phyloP scores from a whole-genome alignment of 1,140 invertebrate genomes.

The Drosophila azteca region DNA sequence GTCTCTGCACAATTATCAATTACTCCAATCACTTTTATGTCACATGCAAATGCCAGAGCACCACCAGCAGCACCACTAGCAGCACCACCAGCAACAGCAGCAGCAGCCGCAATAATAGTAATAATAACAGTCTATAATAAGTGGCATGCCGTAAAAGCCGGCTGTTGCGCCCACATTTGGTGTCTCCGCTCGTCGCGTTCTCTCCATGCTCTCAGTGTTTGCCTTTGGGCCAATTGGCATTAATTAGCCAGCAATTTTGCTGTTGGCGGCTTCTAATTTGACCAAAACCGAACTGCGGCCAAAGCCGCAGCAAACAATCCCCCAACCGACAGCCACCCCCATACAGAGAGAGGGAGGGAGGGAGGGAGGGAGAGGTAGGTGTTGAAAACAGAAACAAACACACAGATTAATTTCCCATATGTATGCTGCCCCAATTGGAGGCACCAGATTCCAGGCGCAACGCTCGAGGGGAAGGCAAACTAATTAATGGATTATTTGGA shows the following conservation, averaged over 20 bases:
- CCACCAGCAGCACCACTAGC: conserved; percentile 22
- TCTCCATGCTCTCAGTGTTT: conserved; percentile 9
- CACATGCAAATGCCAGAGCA: conserved; percentile 74
- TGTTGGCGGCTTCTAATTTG: conserved; percentile 57
- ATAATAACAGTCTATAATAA: conserved; percentile 69
- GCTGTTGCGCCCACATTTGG: conserved; percentile 47
- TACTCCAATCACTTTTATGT: conserved; percentile 81
- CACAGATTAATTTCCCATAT: conserved; percentile 40
- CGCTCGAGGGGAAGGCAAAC: too few species aligned
- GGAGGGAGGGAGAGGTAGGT: conserved; percentile 7
- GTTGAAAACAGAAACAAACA: conserved; percentile 79
- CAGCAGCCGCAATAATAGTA: conserved; percentile 58
- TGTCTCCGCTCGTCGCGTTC: neutral
- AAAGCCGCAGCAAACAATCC: conserved; percentile 21
- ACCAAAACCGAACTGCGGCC: conserved; percentile 9
- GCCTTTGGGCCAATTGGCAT: conserved; percentile 57
- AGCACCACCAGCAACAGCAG: conserved; percentile 19
- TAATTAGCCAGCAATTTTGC: conserved; percentile 58
- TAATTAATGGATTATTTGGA: too few species aligned
- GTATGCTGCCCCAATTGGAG: conserved; percentile 9
- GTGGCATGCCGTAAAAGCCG: conserved; percentile 47
- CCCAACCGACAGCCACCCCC: conserved; percentile 45
- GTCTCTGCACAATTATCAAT: conserved; percentile 79
- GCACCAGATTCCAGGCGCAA: conserved; percentile 8
- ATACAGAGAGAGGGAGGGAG: conserved; percentile 1